Percentiles rank a stretch among this genome's conserved stretches.
phyloP scores from a whole-genome alignment of 2,113 vertebrate species.

The Nesoenas mayeri region DNA sequence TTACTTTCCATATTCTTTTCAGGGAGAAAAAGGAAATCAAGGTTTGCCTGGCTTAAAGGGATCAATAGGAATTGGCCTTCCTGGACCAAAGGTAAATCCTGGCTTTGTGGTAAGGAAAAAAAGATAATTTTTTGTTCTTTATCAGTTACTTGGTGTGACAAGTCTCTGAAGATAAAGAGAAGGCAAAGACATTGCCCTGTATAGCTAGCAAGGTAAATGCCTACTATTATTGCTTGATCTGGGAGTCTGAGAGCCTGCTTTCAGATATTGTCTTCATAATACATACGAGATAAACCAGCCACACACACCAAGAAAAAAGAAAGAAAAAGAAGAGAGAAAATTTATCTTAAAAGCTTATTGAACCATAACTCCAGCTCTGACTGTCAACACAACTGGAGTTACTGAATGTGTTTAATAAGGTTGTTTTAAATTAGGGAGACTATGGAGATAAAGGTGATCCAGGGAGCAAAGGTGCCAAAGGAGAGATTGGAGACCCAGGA shows the following conservation, averaged over 20 bases:
- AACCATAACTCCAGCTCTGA: not conserved
- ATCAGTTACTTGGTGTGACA: not conserved
- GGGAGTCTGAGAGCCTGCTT: not conserved
- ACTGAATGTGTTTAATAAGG: not conserved
- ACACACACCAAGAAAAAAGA: not conserved
- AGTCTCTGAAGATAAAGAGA: not conserved
- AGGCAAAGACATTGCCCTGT: not conserved
- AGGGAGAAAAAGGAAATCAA: constrained; percentile 86
- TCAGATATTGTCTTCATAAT: not conserved
- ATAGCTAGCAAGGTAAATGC: not conserved
- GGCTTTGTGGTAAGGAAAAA: not conserved
- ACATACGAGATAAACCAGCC: not conserved
- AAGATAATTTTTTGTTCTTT: not conserved
- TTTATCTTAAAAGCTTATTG: not conserved
- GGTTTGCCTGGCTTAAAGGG: constrained; percentile 81
- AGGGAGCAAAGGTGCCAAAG: constrained; percentile 84
- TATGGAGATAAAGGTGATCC: constrained; percentile 77
- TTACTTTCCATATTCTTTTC: not conserved
- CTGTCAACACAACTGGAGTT: not conserved
- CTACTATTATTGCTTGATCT: not conserved
- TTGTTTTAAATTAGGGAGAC: constrained; percentile 76
- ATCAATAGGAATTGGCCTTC: constrained; percentile 71
- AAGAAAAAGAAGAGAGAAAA: not conserved
- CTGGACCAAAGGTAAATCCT: constrained; percentile 82
- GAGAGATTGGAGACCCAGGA: constrained; percentile 82